phyloP scores from a whole-genome alignment of 2,888 invertebrate species.

The Lithosia quadra region DNA sequence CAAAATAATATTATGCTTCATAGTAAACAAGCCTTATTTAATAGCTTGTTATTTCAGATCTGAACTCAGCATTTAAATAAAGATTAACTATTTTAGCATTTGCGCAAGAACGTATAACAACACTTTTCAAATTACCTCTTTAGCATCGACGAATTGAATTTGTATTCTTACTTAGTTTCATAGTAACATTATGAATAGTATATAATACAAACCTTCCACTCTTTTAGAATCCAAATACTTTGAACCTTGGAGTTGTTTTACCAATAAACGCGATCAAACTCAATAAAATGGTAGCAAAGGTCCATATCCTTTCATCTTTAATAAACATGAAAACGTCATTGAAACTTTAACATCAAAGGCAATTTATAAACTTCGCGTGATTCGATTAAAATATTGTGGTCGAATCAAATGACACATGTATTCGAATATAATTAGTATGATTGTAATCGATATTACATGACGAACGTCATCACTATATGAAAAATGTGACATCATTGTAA shows the following conservation, averaged over 20 bases:
- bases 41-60: constrained; percentile 3
- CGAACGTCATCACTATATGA: constrained; percentile 12
- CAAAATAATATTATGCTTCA: background rate
- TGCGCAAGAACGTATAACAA: constrained; percentile 14
- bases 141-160: constrained; percentile 13
- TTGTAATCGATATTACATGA: constrained; percentile 39
- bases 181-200: constrained; percentile 9
- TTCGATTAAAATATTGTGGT: constrained; percentile 49
- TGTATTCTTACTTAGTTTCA: constrained; percentile 12
- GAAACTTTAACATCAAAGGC: constrained; percentile 46
- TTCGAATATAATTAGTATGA: constrained; percentile 43
- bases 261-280: constrained; percentile 28
- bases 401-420: constrained; percentile 51
- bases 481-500: background rate
- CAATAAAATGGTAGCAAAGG: constrained; percentile 34
- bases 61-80: constrained; percentile 12
- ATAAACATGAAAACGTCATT: constrained; percentile 51
- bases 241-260: constrained; percentile 22
- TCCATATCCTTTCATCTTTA: constrained; percentile 44
- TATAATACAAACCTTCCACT: background rate
- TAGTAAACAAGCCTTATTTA: constrained; percentile 8
- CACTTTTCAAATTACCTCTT: constrained; percentile 19
- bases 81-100: constrained; percentile 19
- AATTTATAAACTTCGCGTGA: constrained; percentile 54
- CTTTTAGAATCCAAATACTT: constrained; percentile 2